Evolutionary conservation across 2,113 vertebrate species (phyloP).

Genomic region (Brienomyrus brachyistius): DNA sequence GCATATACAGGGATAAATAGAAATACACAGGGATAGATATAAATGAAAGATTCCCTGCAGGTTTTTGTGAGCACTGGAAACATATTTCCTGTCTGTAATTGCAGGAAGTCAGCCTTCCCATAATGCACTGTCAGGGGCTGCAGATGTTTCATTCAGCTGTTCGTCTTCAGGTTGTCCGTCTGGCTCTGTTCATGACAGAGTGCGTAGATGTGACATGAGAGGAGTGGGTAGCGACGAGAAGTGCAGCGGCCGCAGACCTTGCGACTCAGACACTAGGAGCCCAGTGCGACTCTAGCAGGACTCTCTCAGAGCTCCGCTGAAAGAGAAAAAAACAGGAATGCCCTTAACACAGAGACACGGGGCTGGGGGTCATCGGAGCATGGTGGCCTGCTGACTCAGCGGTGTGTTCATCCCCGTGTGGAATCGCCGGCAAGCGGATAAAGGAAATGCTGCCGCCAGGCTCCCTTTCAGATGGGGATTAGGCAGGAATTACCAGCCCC

Average conservation of each 20-base stretch:
- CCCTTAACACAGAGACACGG: slow-evolving; percentile 37
- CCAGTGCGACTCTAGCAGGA: neutral
- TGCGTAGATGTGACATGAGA: neutral
- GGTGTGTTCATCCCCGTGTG: slow-evolving; percentile 43
- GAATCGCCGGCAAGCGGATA: slow-evolving; percentile 55
- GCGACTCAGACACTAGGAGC: neutral
- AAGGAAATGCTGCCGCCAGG: slow-evolving; percentile 57
- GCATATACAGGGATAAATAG: neutral
- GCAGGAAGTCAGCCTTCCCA: neutral
- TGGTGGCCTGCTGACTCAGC: slow-evolving; percentile 54
- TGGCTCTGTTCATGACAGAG: neutral
- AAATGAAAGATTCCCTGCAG: neutral
- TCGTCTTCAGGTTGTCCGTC: neutral
- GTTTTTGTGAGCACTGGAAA: neutral
- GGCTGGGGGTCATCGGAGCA: slow-evolving; percentile 45
- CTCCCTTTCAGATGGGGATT: slow-evolving; percentile 65
- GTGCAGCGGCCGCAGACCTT: neutral
- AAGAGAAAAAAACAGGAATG: slow-evolving; percentile 26
- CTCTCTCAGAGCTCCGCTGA: neutral
- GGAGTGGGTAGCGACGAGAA: neutral
- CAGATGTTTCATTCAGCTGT: slow-evolving; percentile 15
- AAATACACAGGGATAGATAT: neutral
- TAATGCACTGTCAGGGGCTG: neutral
- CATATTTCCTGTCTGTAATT: neutral
- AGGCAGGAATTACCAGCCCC: slow-evolving; percentile 41